Evolutionary conservation across 2,888 invertebrate species (phyloP).

Genomic region (Zygothrica quintamaculata): DNA sequence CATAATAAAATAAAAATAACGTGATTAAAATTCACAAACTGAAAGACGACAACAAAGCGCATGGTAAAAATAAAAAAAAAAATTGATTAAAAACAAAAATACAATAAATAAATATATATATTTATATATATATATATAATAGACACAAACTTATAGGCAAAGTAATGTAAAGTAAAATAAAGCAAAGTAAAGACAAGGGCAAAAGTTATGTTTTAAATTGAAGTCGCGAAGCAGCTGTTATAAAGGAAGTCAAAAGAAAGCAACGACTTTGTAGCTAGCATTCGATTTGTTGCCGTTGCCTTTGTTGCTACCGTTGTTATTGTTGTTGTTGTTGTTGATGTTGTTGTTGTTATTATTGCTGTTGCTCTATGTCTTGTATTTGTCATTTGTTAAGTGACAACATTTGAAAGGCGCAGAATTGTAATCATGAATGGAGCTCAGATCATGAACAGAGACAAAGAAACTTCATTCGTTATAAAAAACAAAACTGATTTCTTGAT

Average conservation of each 20-base stretch:
- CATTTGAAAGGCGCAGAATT: constrained; percentile 31
- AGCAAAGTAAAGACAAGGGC: constrained; percentile 22
- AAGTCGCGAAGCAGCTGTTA: constrained; percentile 17
- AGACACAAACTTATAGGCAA: constrained; percentile 12
- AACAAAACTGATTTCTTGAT: no score
- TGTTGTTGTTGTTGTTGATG: constrained; percentile 20
- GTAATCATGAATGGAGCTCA: constrained; percentile 30
- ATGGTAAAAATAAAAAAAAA: constrained; percentile 20
- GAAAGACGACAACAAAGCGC: constrained; percentile 21
- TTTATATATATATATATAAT: constrained; percentile 3
- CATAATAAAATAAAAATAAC: no score
- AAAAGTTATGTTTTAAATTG: constrained; percentile 28
- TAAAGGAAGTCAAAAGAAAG: not conserved
- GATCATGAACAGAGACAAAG: constrained; percentile 4
- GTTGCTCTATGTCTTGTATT: constrained; percentile 12
- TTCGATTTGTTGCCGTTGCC: constrained; percentile 18
- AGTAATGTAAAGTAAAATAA: constrained; percentile 34
- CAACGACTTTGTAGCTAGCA: constrained; percentile 6
- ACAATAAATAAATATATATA: constrained; percentile 13
- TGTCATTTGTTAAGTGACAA: constrained; percentile 25
- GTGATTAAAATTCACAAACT: constrained; percentile 46
- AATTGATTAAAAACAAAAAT: no score
- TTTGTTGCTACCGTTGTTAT: constrained; percentile 7
- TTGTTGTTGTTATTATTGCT: constrained; percentile 4
- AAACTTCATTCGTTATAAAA: no score